phyloP scores from a whole-genome alignment of 2,113 vertebrate species.

The Pleuronectes platessa region DNA sequence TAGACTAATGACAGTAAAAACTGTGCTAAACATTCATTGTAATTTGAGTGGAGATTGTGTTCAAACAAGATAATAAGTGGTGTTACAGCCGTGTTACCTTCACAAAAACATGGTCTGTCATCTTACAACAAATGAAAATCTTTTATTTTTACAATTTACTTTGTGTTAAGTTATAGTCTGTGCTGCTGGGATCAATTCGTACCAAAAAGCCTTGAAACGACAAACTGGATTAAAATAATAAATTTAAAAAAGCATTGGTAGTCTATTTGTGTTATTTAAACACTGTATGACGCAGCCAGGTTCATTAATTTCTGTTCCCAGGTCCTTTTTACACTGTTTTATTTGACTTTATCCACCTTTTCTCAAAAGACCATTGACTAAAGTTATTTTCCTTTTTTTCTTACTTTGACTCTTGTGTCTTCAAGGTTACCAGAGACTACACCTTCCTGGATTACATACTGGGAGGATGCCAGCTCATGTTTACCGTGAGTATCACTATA shows the following conservation, averaged over 20 bases:
- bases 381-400: not conserved
- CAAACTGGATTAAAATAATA: no score
- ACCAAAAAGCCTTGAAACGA: no score
- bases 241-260: no score
- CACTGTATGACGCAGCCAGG: no score
- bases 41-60: slow-evolving; percentile 53
- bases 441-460: slow-evolving; percentile 98
- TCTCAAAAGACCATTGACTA: not conserved
- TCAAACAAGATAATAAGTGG: slow-evolving; percentile 53
- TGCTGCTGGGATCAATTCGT: no score
- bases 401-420: slow-evolving; percentile 7
- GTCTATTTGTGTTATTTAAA: no score
- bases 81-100: slow-evolving; percentile 12
- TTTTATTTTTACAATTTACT: no score
- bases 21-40: slow-evolving; percentile 51
- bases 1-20: slow-evolving; percentile 64
- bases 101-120: slow-evolving; percentile 9
- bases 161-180: no score
- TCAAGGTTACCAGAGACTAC: slow-evolving; percentile 93
- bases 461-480: slow-evolving; percentile 98
- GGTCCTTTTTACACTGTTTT: no score
- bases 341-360: not conserved
- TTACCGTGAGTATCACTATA: slow-evolving; percentile 88
- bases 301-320: no score
- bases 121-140: not conserved